Evolutionary conservation across 2,888 invertebrate species (phyloP), one percentile per base, ranked within the genome.

Genomic region (Aricia artaxerxes): DNA sequence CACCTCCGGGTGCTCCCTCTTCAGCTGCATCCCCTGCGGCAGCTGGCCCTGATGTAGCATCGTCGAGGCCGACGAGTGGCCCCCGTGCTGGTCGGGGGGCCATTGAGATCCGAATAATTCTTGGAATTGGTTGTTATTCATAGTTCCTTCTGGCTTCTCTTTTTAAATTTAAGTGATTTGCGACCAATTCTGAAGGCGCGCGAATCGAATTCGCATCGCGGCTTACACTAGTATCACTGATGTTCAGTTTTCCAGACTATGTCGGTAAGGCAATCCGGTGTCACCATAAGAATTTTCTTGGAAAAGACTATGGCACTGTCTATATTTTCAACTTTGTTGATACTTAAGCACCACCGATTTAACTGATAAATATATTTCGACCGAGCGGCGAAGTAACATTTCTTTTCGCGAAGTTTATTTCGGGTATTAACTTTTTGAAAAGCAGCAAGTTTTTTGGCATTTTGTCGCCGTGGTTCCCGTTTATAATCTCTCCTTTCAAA

Each of bases 101-200:
- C 95, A 95, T 83, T 94, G 94, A 6, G 94, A 92, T 80, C 94
- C 94, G 82, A 94, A 94, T 82, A 95, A 83, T 85, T 95, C 94
- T 84, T 93, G 94, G 79, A 94, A 94, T 85, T 94, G 94, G 77
- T 88, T 93, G 83, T 90, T 92, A 94, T 94, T 95, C 84, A 86
- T 90, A 83, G 83, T 84, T 87, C 82, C 78, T 86, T 85, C 80
- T 85, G 86, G 76, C 80, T 80, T 84, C 81, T 83, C 81, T 80
- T 83, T 81, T 79, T 84, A 82, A 53, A 75, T 83, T 89, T 90
- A 92, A 85, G 90, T 92, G 87, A 90, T 86, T 86, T 88, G 88
- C 86, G 88, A 87, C 90, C 90, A 91, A 86, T 86, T 87, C 83
- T 87, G 85, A 82, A 84, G 80, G 78, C 80, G 82, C 78, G 87